Evolutionary conservation across 2,797 vertebrate genomes (phyloP).

Genomic region (Brachyrhaphis roseni): DNA sequence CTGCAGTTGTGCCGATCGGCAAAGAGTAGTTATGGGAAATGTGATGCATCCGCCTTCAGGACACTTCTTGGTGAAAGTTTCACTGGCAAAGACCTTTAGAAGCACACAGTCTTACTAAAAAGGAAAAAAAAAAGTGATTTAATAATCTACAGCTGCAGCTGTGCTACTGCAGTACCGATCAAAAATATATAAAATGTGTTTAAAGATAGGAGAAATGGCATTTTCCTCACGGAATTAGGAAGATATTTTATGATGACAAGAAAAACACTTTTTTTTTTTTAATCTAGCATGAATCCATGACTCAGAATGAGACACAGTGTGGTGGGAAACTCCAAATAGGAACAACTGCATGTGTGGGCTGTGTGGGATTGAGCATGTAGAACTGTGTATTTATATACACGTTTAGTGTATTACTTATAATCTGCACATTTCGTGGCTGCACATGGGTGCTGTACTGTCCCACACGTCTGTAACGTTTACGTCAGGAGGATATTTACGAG

Average conservation of each 20-base stretch:
- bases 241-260: not conserved
- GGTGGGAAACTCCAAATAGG: slow-evolving; percentile 53
- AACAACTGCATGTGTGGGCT: slow-evolving; percentile 51
- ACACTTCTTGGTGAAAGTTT: slow-evolving; percentile 7
- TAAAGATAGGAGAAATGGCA: not conserved
- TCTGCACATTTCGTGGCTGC: slow-evolving; percentile 26
- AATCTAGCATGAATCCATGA: slow-evolving; percentile 52
- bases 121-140: not conserved
- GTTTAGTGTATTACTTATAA: slow-evolving; percentile 28
- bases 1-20: slow-evolving; percentile 54
- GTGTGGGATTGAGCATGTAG: slow-evolving; percentile 27
- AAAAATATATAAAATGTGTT: not conserved
- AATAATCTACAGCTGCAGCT: not conserved
- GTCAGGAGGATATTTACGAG: slow-evolving; percentile 48
- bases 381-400: not conserved
- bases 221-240: not conserved
- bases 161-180: not conserved
- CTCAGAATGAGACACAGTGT: slow-evolving; percentile 67
- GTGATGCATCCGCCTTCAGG: not conserved
- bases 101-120: not conserved
- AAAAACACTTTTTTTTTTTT: slow-evolving; percentile 14
- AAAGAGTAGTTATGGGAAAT: slow-evolving; percentile 19
- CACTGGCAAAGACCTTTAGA: not conserved
- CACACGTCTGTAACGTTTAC: slow-evolving; percentile 42
- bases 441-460: slow-evolving; percentile 15